Percentiles rank a stretch among this genome's conserved stretches.
These are phyloP conservation scores for Linnaemya vulpina DNA, from an alignment of 2,888 invertebrate genomes.

Conservation along the genomic window DNA sequence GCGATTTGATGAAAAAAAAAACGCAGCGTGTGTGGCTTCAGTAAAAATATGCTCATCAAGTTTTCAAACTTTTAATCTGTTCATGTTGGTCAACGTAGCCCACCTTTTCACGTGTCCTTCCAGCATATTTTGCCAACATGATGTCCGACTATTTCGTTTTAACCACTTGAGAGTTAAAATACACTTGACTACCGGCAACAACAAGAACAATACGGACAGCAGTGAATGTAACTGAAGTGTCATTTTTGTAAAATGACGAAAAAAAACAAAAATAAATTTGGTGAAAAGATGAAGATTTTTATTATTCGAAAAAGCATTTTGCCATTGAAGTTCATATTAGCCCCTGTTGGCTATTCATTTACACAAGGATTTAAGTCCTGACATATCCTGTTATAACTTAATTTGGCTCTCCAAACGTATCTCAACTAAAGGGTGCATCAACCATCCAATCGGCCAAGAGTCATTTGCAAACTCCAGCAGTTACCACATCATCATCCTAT, in stretches of 20 bases:
- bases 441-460: neutral
- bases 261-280: neutral
- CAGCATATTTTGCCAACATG: slow-evolving; percentile 22
- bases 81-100: neutral
- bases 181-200: slow-evolving; percentile 44
- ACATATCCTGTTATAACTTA: neutral
- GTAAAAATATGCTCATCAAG: neutral
- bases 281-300: neutral
- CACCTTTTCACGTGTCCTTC: neutral
- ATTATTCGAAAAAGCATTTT: slow-evolving; percentile 12
- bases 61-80: slow-evolving; percentile 28
- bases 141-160: slow-evolving; percentile 51
- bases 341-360: neutral
- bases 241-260: slow-evolving; percentile 16
- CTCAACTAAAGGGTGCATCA: slow-evolving; percentile 10
- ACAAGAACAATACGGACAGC: slow-evolving; percentile 6
- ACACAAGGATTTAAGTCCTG: neutral
- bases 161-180: slow-evolving; percentile 56
- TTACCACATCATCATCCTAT: slow-evolving; percentile 37
- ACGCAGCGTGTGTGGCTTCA: neutral
- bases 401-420: neutral
- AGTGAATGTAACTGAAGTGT: slow-evolving; percentile 13
- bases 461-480: slow-evolving; percentile 25
- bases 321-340: slow-evolving; percentile 28
- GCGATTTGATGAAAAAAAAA: neutral